Base-by-base conservation (phyloP, 2,888 invertebrate genomes). In the Synergus laeviventris region DNA sequence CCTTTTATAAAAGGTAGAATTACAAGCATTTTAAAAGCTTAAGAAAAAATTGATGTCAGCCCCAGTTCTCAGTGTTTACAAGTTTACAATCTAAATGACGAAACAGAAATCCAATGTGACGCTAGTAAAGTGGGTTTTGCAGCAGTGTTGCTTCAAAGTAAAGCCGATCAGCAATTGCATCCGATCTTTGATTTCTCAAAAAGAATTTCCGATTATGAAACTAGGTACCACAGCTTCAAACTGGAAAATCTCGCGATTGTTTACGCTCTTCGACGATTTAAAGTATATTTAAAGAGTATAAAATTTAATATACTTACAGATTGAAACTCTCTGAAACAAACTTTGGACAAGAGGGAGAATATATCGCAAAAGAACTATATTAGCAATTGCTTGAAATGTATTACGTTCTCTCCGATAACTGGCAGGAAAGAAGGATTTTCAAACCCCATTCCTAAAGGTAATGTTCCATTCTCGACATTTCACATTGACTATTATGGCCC, bases 51-150 rank as follows among this genome's bases (percentile, higher is more conserved):
- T 56, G 9, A 18, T 56, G 8, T n/a, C n/a, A 21, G 56, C 56
- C 21, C 18, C 56, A 56, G 56, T 56, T 56, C 56, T 54, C 7
- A 54, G 54, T 54, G 60, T 45, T 3, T 59, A 12, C 16, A 4
- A 54, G 60, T 45, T 3, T 59, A 12, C 16, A 4, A 54, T 18
- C 73, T 56, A 76, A 73, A 12, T 74, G 54, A n/a, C 62, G 74
- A n/a, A 79, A 79, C 76, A 61, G 75, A n/a, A 11, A n/a, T 1
- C 18, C 45, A 24, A 12, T 56, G 56, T n/a, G 56, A 56, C 5
- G 56, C 56, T 21, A 56, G 56, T 21, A 56, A 56, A 56, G n/a
- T 56, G 7, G 89, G 88, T 2, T 88, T 83, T 59, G 74, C 60
- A 39, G 59, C 74, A 5, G 56, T 60, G 14, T 36, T 74, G 21